Evolutionary conservation across 2,113 vertebrate genomes (phyloP), one percentile per base, ranked within the genome.

Genomic region (Mobula hypostoma): DNA sequence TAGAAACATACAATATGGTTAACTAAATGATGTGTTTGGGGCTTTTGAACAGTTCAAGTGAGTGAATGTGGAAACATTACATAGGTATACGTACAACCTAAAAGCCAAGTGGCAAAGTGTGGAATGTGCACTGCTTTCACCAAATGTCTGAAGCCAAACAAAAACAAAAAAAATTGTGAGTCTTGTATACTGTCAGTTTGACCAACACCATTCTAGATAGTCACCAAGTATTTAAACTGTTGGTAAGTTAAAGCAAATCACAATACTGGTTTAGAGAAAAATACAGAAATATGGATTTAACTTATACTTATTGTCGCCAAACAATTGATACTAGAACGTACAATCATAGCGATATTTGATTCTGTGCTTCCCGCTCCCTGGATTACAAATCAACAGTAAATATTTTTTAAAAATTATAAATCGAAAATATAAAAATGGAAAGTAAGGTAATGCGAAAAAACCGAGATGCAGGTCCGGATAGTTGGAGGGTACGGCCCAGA

Each of bases 101-200:
- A 63, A 40, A 21, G 85, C 61, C 58, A 90, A 90, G 12, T 90
- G 85, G 66, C 56, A 90, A 32, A 32, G 58, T 32, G 15, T 63
- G 32, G 58, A 48, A 90, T 90, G 61, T 32, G 27, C 24, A 63
- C 0, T 12, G 29, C 80, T 9, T 58, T 83, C 7, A 83, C 40
- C 48, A 58, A 27, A 56, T 40, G 21, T 85, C 58, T 85, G n/a
- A 68, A 68, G 87, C 11, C 63, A 68, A 2, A 61, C 12, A 63
- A 87, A 90, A 14, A 32, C 29, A 32, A 91, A 91, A 19, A 32
- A 91, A 91, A 19, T 91, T 85, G 68, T 7, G 12, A 2, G 6
- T 91, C 68, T 68, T 66, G 68, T 91, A 32, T 91, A 21, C 29
- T 91, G 63, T 19, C 87, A 91, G 87, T 91, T 91, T 66, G 66